Conservation (phyloP, 2,888 invertebrate genomes). For the Sepiola atlantica region DNA sequence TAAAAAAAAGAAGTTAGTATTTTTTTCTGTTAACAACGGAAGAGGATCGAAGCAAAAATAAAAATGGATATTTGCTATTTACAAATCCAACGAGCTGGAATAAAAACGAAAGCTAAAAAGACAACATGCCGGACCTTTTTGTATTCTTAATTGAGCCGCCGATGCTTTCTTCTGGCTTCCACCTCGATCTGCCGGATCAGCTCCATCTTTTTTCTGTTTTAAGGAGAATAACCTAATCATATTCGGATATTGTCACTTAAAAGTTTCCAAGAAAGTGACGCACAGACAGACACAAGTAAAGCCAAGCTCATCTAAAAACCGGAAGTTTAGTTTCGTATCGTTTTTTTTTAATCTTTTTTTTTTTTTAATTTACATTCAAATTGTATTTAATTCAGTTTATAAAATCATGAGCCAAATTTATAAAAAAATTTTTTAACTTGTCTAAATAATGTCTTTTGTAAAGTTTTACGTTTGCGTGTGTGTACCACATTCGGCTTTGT, state of each 20-base stretch:
- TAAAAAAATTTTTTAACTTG: too few species aligned
- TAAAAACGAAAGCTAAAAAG: background rate
- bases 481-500: too few species aligned
- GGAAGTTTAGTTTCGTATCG: slow-evolving; percentile 32
- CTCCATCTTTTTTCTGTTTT: slow-evolving; percentile 96
- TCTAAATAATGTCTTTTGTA: too few species aligned
- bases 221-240: slow-evolving; percentile 99
- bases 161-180: slow-evolving; percentile 85
- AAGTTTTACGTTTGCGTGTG: too few species aligned
- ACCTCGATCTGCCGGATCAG: slow-evolving; percentile 63
- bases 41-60: background rate
- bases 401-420: too few species aligned
- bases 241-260: slow-evolving; percentile 35
- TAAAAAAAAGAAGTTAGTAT: too few species aligned
- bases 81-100: background rate
- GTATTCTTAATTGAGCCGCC: slow-evolving; percentile 96
- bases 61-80: background rate
- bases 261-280: slow-evolving; percentile 36
- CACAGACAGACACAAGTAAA: slow-evolving; percentile 38
- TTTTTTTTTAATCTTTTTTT: background rate
- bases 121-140: slow-evolving; percentile 85
- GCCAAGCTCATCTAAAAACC: background rate
- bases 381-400: too few species aligned
- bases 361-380: too few species aligned
- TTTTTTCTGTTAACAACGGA: background rate